phyloP scores from a whole-genome alignment of 2,888 invertebrate genomes.

The Xylota sylvarum region DNA sequence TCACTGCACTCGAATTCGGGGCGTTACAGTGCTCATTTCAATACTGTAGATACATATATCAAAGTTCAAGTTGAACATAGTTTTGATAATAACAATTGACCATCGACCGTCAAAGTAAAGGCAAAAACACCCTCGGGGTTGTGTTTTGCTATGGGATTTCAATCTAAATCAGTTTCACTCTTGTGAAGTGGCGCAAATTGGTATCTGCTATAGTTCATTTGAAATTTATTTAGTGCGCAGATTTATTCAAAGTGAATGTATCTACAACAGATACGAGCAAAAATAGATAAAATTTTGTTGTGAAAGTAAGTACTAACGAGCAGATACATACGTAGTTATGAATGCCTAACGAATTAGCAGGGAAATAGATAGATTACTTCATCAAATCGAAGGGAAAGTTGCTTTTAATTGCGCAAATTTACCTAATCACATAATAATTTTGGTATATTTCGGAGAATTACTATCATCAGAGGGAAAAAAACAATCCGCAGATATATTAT shows the following conservation, averaged over 20 bases:
- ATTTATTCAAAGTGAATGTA: slow-evolving; percentile 3
- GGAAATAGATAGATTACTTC: neutral
- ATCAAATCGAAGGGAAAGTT: slow-evolving; percentile 1
- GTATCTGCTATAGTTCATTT: neutral
- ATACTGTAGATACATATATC: slow-evolving; percentile 1
- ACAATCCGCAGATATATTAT: neutral
- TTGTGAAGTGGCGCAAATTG: neutral
- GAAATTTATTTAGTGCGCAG: neutral
- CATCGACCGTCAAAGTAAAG: neutral
- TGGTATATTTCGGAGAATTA: neutral
- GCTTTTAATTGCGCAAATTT: neutral
- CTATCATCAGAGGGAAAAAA: neutral
- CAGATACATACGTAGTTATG: neutral
- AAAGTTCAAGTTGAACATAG: slow-evolving; percentile 14
- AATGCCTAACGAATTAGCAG: neutral
- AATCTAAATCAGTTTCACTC: neutral
- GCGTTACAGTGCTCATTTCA: neutral
- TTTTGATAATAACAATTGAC: slow-evolving; percentile 7
- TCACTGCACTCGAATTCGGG: neutral
- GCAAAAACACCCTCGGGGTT: neutral
- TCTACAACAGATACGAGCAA: neutral
- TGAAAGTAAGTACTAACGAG: slow-evolving; percentile 1
- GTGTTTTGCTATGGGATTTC: neutral
- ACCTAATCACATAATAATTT: neutral
- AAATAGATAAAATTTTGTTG: neutral